Conservation (phyloP, 2,888 invertebrate genomes). For the Netelia melanura region DNA sequence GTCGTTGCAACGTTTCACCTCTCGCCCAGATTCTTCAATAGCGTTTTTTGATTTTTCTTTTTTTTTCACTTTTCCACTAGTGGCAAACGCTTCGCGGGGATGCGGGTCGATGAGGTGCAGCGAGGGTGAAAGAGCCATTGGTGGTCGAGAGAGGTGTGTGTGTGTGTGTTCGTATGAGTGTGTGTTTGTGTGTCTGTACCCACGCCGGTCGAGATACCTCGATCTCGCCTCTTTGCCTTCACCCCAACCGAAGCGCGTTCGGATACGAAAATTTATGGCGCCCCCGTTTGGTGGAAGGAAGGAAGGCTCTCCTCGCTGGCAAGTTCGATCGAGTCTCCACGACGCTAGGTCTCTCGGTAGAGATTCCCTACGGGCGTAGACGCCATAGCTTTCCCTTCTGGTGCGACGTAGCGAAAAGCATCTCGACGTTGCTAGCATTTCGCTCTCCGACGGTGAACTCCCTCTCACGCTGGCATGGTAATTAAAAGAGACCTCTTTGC, state of each 20-base stretch:
- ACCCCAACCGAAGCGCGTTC: conserved; percentile 36
- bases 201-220: conserved; percentile 40
- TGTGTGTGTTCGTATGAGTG: too few relatives aligned
- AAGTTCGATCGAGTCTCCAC: conserved; percentile 68
- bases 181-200: too few relatives aligned
- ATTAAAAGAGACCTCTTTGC: conserved; percentile 66
- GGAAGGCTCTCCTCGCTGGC: conserved; percentile 29
- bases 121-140: conserved; percentile 50
- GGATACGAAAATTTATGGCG: conserved; percentile 68
- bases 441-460: conserved; percentile 48
- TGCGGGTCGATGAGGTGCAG: conserved; percentile 59
- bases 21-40: not conserved
- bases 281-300: conserved; percentile 55
- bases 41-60: not conserved
- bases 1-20: conserved; percentile 29
- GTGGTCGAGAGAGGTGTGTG: too few relatives aligned
- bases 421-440: conserved; percentile 36
- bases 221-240: conserved; percentile 49
- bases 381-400: conserved; percentile 32
- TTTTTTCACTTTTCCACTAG: conserved; percentile 13
- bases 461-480: conserved; percentile 54
- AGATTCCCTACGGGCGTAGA: conserved; percentile 61
- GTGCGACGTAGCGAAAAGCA: conserved; percentile 35
- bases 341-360: conserved; percentile 16
- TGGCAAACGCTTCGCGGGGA: conserved; percentile 55